phyloP scores from a whole-genome alignment of 2,888 invertebrate genomes.

The Drosophila nr. perissopoda region DNA sequence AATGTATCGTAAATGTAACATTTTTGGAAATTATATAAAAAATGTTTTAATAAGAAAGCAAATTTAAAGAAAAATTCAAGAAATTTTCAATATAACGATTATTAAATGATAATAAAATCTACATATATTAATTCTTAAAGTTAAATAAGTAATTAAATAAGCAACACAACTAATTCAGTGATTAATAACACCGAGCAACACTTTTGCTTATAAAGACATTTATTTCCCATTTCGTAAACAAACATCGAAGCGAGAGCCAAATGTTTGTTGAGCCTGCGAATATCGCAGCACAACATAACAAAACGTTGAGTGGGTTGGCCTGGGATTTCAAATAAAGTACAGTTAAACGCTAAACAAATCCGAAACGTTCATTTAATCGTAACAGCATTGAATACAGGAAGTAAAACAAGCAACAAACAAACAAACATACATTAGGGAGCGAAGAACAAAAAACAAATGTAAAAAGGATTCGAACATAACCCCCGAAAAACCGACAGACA shows the following conservation, averaged over 20 bases:
- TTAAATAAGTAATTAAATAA: neutral
- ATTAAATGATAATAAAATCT: neutral
- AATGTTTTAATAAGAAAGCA: neutral
- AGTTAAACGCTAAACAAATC: conserved; percentile 64
- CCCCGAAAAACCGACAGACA: conserved; percentile 14
- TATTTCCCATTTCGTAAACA: conserved; percentile 9
- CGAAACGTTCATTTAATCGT: conserved; percentile 62
- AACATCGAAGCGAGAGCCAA: neutral
- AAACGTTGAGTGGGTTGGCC: neutral
- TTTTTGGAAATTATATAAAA: neutral
- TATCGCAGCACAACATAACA: neutral
- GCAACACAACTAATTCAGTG: neutral
- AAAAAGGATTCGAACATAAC: conserved; percentile 61
- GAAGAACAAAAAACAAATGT: conserved; percentile 51
- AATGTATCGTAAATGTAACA: neutral
- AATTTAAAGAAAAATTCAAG: neutral
- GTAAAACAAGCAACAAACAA: conserved; percentile 37
- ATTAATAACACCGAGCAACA: neutral
- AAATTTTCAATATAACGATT: neutral
- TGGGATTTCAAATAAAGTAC: conserved; percentile 22
- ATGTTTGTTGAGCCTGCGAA: conserved; percentile 8
- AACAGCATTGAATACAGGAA: conserved; percentile 23
- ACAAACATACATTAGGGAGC: conserved; percentile 45
- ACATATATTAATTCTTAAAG: neutral
- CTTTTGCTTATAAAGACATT: neutral